phyloP scores from a whole-genome alignment of 1,140 invertebrate genomes.

The Sinella curviseta region DNA sequence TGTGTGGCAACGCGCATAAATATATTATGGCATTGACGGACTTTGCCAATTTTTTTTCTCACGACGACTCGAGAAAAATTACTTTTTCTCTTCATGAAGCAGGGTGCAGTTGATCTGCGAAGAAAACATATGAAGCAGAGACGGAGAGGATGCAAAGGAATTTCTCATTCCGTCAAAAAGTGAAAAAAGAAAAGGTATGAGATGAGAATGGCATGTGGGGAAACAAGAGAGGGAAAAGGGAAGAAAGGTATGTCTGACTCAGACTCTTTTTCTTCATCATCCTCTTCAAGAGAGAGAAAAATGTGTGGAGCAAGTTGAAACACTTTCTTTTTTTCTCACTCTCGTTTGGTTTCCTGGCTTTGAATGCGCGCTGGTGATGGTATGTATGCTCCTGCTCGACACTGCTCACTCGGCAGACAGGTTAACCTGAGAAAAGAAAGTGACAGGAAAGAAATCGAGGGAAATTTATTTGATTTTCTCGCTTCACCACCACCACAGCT shows the following conservation, averaged over 20 bases:
- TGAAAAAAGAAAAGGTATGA: not conserved
- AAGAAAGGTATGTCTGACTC: constrained; percentile 3
- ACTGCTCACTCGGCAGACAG: constrained; percentile 17
- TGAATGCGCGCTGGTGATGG: not conserved
- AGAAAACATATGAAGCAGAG: not conserved
- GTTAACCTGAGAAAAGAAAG: constrained; percentile 44
- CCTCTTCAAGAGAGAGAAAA: not conserved
- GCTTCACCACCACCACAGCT: constrained; percentile 36
- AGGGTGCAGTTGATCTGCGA: not conserved
- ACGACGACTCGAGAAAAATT: not conserved
- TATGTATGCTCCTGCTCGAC: not conserved
- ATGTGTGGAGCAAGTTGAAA: not conserved
- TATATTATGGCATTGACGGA: not conserved
- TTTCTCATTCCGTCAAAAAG: not conserved
- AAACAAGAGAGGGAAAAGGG: not conserved
- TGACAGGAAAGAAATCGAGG: constrained; percentile 48
- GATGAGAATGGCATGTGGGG: no score
- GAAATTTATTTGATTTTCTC: constrained; percentile 50
- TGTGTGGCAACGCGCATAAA: not conserved
- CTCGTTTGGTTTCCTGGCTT: not conserved
- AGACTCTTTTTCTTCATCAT: not conserved
- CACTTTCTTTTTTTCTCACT: not conserved
- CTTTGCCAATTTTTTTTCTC: constrained; percentile 1
- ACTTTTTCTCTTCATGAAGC: not conserved
- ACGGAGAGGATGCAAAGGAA: not conserved